Conservation (phyloP, 2,113 vertebrate species). For the Uropsilus gracilis region DNA sequence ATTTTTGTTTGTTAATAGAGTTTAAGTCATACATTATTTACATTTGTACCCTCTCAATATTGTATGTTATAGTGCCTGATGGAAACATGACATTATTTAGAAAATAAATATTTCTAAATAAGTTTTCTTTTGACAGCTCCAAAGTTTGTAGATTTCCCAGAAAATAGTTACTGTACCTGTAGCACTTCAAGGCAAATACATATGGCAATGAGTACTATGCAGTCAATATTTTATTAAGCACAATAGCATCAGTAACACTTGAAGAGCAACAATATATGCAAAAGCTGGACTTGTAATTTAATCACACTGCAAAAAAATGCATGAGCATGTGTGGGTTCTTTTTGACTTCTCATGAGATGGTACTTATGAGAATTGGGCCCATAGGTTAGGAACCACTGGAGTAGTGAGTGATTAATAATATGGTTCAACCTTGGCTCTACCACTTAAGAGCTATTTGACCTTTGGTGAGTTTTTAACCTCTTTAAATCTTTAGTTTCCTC, state of each 20-base stretch:
- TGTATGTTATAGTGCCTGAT: not conserved
- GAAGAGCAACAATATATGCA: not conserved
- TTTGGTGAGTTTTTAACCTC: conserved; percentile 40
- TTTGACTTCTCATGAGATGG: not conserved
- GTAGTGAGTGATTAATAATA: conserved; percentile 5
- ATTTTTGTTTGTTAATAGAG: conserved; percentile 49
- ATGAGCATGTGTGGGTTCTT: not conserved
- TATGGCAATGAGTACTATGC: not conserved
- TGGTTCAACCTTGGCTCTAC: not conserved
- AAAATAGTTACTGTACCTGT: conserved; percentile 24
- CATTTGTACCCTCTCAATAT: not conserved
- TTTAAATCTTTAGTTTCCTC: conserved; percentile 30
- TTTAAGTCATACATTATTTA: conserved; percentile 12
- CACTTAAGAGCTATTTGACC: not conserved
- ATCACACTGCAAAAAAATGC: conserved; percentile 11
- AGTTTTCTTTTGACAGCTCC: not conserved
- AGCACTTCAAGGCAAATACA: conserved; percentile 32
- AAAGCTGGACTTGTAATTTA: not conserved
- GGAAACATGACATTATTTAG: not conserved
- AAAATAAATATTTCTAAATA: not conserved
- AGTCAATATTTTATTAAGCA: conserved; percentile 8
- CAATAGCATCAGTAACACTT: not conserved
- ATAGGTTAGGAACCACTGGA: not conserved
- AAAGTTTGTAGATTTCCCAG: not conserved
- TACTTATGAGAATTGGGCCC: not conserved